Base-by-base conservation (phyloP, 2,888 invertebrate species). In the Ellobium chinense region DNA sequence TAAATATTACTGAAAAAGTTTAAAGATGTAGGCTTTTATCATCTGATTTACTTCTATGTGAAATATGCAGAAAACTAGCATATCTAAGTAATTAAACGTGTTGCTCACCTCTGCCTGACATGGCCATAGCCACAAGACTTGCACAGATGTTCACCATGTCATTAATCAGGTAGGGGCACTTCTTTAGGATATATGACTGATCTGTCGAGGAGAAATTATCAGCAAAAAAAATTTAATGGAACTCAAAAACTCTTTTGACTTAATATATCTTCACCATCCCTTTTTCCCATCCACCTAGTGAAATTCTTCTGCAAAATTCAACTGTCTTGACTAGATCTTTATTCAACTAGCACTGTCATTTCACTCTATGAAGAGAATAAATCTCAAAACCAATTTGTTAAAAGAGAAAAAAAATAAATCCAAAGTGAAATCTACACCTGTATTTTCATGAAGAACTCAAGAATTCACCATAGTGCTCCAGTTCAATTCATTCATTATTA, bases 141-240 rank as follows among this genome's bases (percentile, higher is more conserved):
- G 98, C 97, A 21, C 98, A 96, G 92, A 98, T 97, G 91, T 97
- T 97, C 77, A 99, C 97, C 97, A 99, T 98, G 94, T 99, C 99
- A 89, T 98, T 97, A 77, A 99, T 96, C 63, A 99, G 95, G 93
- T 97, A 97, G 0, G 99, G 98, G 92, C 97, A 97, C 92, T 98
- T 97, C 86, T 96, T 96, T 68, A 93, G 87, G 54, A 93, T 89
- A 83, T 92, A 94, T 58, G 87, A 86, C 82, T 91, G 92, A 90
- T 94, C 93, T 93, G 88, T 39, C 34, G 34, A 31, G 14, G 1
- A 75, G 29, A 27, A 60, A 14, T 60, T 5, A 60, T 27, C 37
- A 68, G 37, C n/a, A 68, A 65, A 65, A 65, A 4, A 65, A 12
- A n/a, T n/a, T 31, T 21, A 24, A 62, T 62, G n/a, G n/a, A 62